Conservation (phyloP, 2,113 vertebrate genomes). For the Macrotus californicus region DNA sequence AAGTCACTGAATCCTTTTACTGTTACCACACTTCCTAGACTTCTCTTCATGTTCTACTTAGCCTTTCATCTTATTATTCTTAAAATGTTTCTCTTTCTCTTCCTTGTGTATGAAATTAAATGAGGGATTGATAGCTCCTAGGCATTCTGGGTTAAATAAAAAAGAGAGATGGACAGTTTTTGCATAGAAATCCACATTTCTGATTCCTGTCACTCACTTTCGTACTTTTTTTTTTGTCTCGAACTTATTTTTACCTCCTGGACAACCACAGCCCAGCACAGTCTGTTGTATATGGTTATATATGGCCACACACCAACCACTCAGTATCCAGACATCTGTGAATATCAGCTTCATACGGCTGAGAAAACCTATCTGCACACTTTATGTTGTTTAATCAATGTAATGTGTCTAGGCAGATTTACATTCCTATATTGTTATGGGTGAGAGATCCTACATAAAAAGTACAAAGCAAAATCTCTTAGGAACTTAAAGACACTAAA, state of each 20-base stretch:
- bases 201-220: background rate
- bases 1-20: background rate
- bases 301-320: background rate
- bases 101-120: background rate
- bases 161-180: background rate
- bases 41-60: background rate
- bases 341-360: constrained; percentile 8
- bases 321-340: background rate
- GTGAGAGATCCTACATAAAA: background rate
- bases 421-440: background rate
- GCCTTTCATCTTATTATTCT: background rate
- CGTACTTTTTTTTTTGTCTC: background rate
- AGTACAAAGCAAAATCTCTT: background rate
- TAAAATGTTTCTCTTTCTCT: background rate
- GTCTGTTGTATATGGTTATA: background rate
- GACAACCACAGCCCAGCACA: background rate
- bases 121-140: background rate
- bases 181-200: background rate
- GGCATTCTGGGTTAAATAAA: background rate
- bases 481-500: background rate
- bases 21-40: background rate
- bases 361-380: background rate
- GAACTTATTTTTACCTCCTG: background rate
- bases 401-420: constrained; percentile 6
- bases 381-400: constrained; percentile 34